These are phyloP conservation scores for Drosophila greeni DNA, from an alignment of 2,888 invertebrate species.

Conservation along the genomic window DNA sequence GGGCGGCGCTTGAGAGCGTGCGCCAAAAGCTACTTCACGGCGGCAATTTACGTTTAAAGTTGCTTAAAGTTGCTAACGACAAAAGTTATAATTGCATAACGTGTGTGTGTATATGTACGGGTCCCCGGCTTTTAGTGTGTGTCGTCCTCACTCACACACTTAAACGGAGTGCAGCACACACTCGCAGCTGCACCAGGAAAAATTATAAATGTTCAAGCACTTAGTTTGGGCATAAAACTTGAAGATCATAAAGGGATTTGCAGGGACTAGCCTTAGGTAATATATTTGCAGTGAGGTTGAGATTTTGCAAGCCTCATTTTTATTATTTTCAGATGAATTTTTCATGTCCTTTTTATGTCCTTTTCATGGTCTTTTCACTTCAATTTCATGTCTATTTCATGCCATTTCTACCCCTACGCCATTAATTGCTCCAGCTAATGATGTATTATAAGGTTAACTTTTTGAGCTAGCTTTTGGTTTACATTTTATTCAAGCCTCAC, in stretches of 20 bases:
- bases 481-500: no score
- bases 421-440: no score
- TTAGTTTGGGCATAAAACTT: background rate
- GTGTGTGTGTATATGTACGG: constrained; percentile 49
- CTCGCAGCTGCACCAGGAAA: constrained; percentile 10
- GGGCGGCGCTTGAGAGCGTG: constrained; percentile 60
- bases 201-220: constrained; percentile 6
- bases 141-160: constrained; percentile 29
- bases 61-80: constrained; percentile 76
- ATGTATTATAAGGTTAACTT: background rate
- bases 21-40: constrained; percentile 72
- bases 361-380: no score
- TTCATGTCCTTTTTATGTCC: no score
- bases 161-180: constrained; percentile 20
- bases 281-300: background rate
- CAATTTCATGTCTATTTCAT: no score
- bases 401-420: no score
- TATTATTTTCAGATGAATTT: no score
- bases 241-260: constrained; percentile 3
- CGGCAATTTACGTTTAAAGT: constrained; percentile 75
- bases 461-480: no score
- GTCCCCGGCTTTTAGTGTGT: constrained; percentile 28
- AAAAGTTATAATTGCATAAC: constrained; percentile 78
- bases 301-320: background rate
- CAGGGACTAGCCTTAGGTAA: background rate